These are phyloP conservation scores for Acromyrmex heyeri DNA, from an alignment of 1,140 invertebrate genomes.

Conservation along the genomic window DNA sequence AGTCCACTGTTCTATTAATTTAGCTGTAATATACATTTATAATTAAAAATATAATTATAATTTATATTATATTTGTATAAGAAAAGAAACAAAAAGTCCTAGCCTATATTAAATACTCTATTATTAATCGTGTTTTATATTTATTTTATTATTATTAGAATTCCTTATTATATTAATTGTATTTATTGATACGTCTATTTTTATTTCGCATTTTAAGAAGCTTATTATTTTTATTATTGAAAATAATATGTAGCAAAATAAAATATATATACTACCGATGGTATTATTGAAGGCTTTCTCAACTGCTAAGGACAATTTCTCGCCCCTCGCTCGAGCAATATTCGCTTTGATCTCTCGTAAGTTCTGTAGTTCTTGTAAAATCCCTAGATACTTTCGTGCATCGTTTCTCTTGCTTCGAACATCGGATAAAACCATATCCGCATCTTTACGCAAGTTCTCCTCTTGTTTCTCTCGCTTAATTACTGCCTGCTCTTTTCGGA, in stretches of 20 bases:
- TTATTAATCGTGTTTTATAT: background rate
- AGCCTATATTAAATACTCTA: background rate
- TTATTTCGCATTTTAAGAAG: background rate
- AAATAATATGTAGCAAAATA: conserved; percentile 8
- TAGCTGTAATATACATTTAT: conserved; percentile 73
- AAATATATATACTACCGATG: conserved; percentile 76
- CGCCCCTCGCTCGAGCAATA: conserved; percentile 88
- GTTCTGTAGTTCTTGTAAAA: conserved; percentile 89
- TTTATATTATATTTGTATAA: background rate
- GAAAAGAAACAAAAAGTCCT: background rate
- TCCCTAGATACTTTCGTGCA: conserved; percentile 88
- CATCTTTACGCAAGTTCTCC: conserved; percentile 89
- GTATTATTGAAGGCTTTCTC: conserved; percentile 84
- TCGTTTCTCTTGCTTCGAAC: conserved; percentile 90
- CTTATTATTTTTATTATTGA: background rate
- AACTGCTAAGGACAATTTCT: conserved; percentile 84
- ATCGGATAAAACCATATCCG: conserved; percentile 90
- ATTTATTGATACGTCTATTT: background rate
- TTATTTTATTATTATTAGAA: conserved; percentile 30
- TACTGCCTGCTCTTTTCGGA: conserved; percentile 88
- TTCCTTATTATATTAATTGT: conserved; percentile 2
- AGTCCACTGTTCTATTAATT: conserved; percentile 82
- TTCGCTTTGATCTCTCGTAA: conserved; percentile 88
- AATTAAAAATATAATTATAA: conserved; percentile 23
- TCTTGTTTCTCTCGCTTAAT: conserved; percentile 89